Percentiles rank a stretch among this genome's conserved stretches.
Conservation (phyloP, 2,888 invertebrate genomes). For the Bhutanitis thaidina region DNA sequence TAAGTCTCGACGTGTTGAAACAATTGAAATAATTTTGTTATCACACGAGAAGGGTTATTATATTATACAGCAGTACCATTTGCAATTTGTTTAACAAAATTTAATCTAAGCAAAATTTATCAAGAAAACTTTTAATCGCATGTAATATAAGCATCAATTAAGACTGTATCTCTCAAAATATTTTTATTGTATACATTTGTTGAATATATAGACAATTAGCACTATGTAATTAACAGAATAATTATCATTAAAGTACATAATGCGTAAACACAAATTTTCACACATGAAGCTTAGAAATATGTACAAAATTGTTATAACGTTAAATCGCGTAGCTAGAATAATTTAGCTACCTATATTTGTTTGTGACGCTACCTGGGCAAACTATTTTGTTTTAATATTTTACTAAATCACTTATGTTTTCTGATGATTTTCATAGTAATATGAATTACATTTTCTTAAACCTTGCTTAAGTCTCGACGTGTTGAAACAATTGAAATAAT, state of each 20-base stretch:
- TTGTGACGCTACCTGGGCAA: conserved; percentile 26
- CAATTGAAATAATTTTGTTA: too few relatives aligned
- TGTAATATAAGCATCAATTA: conserved; percentile 29
- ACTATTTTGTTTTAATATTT: background rate
- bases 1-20: too few relatives aligned
- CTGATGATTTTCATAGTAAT: too few relatives aligned
- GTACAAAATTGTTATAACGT: conserved; percentile 67
- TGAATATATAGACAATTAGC: conserved; percentile 31
- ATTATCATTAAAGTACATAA: conserved; percentile 20
- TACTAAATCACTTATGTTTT: background rate
- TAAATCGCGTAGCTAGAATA: conserved; percentile 66
- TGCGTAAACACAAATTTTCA: conserved; percentile 30
- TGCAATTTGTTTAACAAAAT: conserved; percentile 15
- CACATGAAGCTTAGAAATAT: conserved; percentile 63
- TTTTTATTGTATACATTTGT: conserved; percentile 38
- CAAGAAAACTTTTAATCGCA: conserved; percentile 1
- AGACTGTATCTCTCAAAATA: conserved; percentile 38
- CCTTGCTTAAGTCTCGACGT: too few relatives aligned
- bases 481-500: too few relatives aligned
- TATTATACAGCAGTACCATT: too few relatives aligned
- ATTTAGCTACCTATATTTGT: conserved; percentile 49
- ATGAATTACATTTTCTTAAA: too few relatives aligned
- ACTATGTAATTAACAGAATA: conserved; percentile 23
- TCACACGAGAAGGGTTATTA: too few relatives aligned
- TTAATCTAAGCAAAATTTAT: conserved; percentile 11